A percentile compares a stretch with the other conserved stretches of the same genome.
Evolutionary conservation across 2,888 invertebrate genomes (phyloP).

Genomic region (Eupithecia dodoneata): DNA sequence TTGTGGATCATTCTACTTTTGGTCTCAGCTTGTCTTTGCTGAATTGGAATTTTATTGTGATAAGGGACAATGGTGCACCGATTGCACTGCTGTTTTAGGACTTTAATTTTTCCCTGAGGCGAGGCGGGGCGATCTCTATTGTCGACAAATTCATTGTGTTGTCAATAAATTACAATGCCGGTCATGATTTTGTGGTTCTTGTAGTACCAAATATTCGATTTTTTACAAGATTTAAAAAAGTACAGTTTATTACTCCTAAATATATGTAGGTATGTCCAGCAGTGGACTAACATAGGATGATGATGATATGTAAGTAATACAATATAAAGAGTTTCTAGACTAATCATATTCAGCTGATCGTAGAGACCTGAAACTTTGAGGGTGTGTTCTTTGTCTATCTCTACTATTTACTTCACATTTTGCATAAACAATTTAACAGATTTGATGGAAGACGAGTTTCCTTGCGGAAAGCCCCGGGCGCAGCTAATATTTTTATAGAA

Average conservation of each 20-base stretch:
- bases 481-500: too few species aligned
- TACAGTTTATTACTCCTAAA: not conserved
- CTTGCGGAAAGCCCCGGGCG: too few species aligned
- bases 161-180: conserved; percentile 68
- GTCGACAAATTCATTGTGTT: conserved; percentile 69
- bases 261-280: too few species aligned
- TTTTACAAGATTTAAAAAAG: not conserved
- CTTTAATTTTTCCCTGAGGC: conserved; percentile 71
- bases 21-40: conserved; percentile 50
- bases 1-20: not conserved
- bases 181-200: conserved; percentile 10
- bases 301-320: too few species aligned
- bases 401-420: too few species aligned
- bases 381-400: too few species aligned
- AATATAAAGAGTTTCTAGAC: too few species aligned
- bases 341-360: too few species aligned
- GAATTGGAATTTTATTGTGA: conserved; percentile 70
- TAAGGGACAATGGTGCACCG: conserved; percentile 77
- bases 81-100: conserved; percentile 71
- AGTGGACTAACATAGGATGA: too few species aligned
- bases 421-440: too few species aligned
- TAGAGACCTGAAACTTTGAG: too few species aligned
- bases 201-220: not conserved
- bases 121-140: conserved; percentile 65
- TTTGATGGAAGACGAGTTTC: too few species aligned